phyloP scores from a whole-genome alignment of 2,113 vertebrate genomes.

The Platycercus adscitus region DNA sequence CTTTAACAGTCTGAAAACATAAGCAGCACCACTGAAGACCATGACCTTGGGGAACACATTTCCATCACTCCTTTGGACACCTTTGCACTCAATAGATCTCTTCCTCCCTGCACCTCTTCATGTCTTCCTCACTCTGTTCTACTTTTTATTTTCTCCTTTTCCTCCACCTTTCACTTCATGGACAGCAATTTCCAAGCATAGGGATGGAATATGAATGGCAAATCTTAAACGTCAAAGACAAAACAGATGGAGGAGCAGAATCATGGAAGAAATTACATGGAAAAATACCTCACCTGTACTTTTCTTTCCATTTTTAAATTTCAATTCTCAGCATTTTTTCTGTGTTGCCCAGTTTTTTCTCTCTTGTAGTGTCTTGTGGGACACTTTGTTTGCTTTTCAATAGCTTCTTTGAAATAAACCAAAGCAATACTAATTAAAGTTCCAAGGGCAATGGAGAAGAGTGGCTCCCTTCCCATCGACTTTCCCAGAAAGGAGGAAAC shows the following conservation, averaged over 20 bases:
- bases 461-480: conserved; percentile 56
- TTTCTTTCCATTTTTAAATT: conserved; percentile 47
- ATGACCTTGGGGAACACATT: conserved; percentile 30
- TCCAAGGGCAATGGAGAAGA: conserved; percentile 77
- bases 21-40: conserved; percentile 51
- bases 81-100: conserved; percentile 29
- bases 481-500: conserved; percentile 66
- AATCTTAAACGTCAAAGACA: conserved; percentile 25
- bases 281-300: conserved; percentile 60
- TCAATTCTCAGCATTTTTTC: conserved; percentile 68
- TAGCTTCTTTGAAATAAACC: conserved; percentile 81
- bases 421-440: conserved; percentile 80
- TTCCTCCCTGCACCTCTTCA: conserved; percentile 7
- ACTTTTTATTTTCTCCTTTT: background rate
- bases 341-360: conserved; percentile 62
- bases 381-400: conserved; percentile 80
- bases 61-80: conserved; percentile 53
- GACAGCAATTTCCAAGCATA: conserved; percentile 65
- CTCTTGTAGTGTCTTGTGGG: conserved; percentile 72
- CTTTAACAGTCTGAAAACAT: conserved; percentile 52
- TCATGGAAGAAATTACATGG: conserved; percentile 50
- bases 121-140: conserved; percentile 23
- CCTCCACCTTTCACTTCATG: conserved; percentile 55
- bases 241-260: conserved; percentile 46
- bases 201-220: conserved; percentile 66